Evolutionary conservation across 2,888 invertebrate genomes (phyloP).

Genomic region (Leptura quadrifasciata): DNA sequence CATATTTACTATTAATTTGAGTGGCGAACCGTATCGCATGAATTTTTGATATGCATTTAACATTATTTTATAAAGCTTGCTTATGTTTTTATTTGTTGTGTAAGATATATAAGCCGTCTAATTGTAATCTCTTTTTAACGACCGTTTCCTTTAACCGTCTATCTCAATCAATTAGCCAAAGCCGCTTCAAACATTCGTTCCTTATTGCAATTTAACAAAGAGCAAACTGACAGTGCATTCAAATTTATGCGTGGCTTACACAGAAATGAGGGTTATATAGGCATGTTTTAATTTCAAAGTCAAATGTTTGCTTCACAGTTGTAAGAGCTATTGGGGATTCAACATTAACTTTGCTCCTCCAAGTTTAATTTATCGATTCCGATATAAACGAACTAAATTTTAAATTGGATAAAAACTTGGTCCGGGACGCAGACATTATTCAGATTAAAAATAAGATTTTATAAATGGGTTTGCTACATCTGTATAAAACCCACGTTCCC

Average conservation of each 20-base stretch:
- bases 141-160: neutral
- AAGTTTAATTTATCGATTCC: constrained; percentile 26
- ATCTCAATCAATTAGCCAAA: neutral
- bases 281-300: constrained; percentile 39
- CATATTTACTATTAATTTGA: too few species aligned
- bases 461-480: constrained; percentile 30
- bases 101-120: too few species aligned
- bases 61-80: too few species aligned
- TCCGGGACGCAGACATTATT: constrained; percentile 14
- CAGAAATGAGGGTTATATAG: constrained; percentile 12
- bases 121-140: too few species aligned
- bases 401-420: constrained; percentile 22
- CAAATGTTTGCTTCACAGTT: constrained; percentile 27
- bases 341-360: constrained; percentile 19
- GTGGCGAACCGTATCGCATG: too few species aligned
- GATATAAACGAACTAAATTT: constrained; percentile 15
- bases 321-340: constrained; percentile 9
- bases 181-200: neutral
- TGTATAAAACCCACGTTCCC: constrained; percentile 14
- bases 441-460: constrained; percentile 29
- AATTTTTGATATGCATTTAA: too few species aligned
- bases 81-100: too few species aligned
- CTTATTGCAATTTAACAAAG: constrained; percentile 15
- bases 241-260: constrained; percentile 17
- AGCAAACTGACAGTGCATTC: constrained; percentile 10